These are phyloP conservation scores for Pecten maximus DNA, from an alignment of 2,888 invertebrate species.

Conservation along the genomic window DNA sequence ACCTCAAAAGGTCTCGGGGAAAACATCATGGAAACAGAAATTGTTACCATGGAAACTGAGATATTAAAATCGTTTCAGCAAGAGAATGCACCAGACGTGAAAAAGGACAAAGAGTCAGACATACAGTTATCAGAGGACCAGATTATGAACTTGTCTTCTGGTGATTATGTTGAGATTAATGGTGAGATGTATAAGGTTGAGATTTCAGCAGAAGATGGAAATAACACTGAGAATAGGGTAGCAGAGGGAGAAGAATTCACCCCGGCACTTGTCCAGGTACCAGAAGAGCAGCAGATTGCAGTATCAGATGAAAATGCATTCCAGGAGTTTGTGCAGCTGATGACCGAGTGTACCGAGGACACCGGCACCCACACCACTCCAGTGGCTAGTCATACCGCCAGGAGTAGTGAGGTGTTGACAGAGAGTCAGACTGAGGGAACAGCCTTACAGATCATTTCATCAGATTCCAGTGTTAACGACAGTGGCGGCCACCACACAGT, in stretches of 20 bases:
- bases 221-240: neutral
- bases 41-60: constrained; percentile 59
- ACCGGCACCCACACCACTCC: neutral
- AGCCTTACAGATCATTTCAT: neutral
- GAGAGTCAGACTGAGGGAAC: neutral
- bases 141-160: constrained; percentile 74
- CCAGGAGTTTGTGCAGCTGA: constrained; percentile 11
- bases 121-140: constrained; percentile 77
- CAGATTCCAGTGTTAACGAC: neutral
- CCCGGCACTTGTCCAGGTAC: neutral
- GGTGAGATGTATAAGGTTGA: constrained; percentile 80
- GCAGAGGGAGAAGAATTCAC: neutral
- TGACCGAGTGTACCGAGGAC: constrained; percentile 11
- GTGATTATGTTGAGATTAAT: constrained; percentile 80
- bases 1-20: constrained; percentile 56
- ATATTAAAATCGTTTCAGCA: constrained; percentile 40
- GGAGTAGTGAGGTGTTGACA: neutral
- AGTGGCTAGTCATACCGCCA: neutral
- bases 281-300: neutral
- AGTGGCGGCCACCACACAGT: neutral
- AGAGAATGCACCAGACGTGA: constrained; percentile 44
- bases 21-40: constrained; percentile 59
- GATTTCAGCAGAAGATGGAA: constrained; percentile 51
- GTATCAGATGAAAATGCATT: constrained; percentile 16
- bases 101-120: constrained; percentile 56